These are phyloP conservation scores for Clusia tigrina DNA, from an alignment of 2,888 invertebrate species.

Conservation along the genomic window DNA sequence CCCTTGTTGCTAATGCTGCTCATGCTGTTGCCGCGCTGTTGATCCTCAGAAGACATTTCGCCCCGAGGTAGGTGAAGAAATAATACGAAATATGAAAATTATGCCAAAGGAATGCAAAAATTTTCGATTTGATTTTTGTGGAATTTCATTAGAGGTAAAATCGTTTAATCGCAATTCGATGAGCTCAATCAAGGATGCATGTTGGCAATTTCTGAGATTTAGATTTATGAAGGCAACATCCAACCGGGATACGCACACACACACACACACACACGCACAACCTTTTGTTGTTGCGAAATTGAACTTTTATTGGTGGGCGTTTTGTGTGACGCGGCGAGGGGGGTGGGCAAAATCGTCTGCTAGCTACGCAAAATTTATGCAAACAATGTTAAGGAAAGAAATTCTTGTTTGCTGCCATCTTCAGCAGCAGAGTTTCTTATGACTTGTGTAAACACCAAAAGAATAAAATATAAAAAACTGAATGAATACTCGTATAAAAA, in stretches of 20 bases:
- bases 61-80: conserved; percentile 54
- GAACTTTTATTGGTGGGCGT: conserved; percentile 5
- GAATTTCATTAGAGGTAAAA: conserved; percentile 36
- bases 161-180: conserved; percentile 33
- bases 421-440: conserved; percentile 18
- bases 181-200: conserved; percentile 29
- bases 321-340: conserved; percentile 2
- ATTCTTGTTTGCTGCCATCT: conserved; percentile 28
- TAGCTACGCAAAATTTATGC: conserved; percentile 23
- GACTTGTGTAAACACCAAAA: conserved; percentile 18
- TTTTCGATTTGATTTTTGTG: conserved; percentile 19
- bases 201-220: background rate
- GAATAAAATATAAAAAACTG: background rate
- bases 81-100: conserved; percentile 44
- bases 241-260: background rate
- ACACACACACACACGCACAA: background rate
- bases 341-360: background rate
- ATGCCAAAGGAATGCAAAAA: conserved; percentile 40
- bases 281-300: background rate
- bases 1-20: background rate
- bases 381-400: conserved; percentile 35
- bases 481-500: background rate
- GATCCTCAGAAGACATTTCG: background rate
- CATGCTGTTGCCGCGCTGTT: background rate
- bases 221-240: background rate